phyloP scores from a whole-genome alignment of 2,113 vertebrate species.

The Lycaon pictus region DNA sequence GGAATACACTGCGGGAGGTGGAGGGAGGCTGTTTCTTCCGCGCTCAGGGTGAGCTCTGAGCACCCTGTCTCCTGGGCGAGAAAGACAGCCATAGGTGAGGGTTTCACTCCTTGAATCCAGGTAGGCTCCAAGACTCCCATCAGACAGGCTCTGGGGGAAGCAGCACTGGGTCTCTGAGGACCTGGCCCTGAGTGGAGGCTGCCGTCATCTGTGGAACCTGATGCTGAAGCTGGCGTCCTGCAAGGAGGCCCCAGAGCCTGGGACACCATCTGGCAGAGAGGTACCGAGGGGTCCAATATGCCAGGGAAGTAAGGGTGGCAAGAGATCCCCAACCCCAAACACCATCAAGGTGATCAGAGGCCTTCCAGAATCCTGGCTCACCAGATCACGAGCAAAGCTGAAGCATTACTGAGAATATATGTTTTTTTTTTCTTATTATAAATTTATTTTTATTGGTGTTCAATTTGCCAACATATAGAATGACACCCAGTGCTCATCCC shows the following conservation, averaged over 20 bases:
- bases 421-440: too few relatives aligned
- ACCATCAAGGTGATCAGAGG: background rate
- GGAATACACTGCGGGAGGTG: accelerated
- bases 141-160: accelerated
- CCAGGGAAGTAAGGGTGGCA: background rate
- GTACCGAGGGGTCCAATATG: background rate
- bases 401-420: accelerated
- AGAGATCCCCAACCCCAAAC: too few relatives aligned
- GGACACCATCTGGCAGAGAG: background rate
- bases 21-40: background rate
- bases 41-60: too few relatives aligned
- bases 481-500: too few relatives aligned
- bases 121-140: background rate
- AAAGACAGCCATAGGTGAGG: too few relatives aligned
- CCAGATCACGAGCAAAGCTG: accelerated
- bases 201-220: background rate
- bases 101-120: too few relatives aligned
- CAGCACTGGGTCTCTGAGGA: background rate
- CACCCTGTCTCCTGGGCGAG: accelerated
- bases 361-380: background rate
- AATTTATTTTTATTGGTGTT: too few relatives aligned
- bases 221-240: background rate
- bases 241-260: background rate
- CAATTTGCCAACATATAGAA: too few relatives aligned
- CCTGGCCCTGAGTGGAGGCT: background rate